phyloP scores from a whole-genome alignment of 2,888 invertebrate species.

The Cistogaster globosa region DNA sequence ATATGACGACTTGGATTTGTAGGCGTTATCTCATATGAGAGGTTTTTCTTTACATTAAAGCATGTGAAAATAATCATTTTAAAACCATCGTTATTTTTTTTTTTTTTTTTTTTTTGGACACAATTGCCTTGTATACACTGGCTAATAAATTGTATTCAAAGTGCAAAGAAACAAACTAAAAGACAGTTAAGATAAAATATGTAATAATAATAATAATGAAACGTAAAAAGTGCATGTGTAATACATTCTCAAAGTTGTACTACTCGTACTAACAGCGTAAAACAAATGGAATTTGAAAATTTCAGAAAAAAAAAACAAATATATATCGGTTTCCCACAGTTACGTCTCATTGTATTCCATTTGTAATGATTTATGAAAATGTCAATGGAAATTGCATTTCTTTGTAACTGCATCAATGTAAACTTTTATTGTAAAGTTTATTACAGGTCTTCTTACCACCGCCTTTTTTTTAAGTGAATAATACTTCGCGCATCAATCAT shows the following conservation, averaged over 20 bases:
- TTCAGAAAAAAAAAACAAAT: conserved; percentile 7
- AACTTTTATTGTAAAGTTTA: background rate
- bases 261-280: background rate
- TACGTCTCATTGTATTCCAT: conserved; percentile 49
- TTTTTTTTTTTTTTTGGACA: too few relatives aligned
- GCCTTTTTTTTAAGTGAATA: background rate
- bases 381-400: conserved; percentile 55
- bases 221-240: conserved; percentile 28
- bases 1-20: conserved; percentile 77
- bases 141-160: conserved; percentile 60
- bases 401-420: conserved; percentile 34
- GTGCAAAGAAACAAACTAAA: conserved; percentile 24
- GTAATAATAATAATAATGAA: conserved; percentile 1
- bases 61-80: conserved; percentile 76
- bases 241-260: conserved; percentile 10
- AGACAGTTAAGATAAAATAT: background rate
- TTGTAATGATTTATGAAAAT: conserved; percentile 57
- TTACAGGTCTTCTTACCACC: background rate
- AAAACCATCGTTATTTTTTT: conserved; percentile 62
- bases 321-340: conserved; percentile 60
- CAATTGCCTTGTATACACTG: conserved; percentile 46
- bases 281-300: conserved; percentile 23
- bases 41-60: conserved; percentile 58
- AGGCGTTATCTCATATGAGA: conserved; percentile 80
- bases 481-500: conserved; percentile 29